phyloP scores from a whole-genome alignment of 2,888 invertebrate genomes.

The Drosophila koepferae region DNA sequence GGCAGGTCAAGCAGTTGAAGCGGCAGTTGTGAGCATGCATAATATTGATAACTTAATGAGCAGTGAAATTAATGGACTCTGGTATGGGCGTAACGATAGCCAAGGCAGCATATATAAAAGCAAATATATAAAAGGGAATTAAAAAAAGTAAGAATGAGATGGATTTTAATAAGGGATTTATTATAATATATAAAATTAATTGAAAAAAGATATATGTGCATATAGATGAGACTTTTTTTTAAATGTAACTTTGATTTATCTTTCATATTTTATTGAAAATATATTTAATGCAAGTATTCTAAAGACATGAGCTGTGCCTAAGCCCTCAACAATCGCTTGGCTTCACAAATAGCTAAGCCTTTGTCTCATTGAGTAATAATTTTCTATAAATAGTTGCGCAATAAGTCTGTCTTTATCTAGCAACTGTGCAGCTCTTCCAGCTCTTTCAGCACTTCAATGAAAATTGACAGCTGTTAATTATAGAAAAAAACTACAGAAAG shows the following conservation, averaged over 20 bases:
- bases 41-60: slow-evolving; percentile 65
- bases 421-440: neutral
- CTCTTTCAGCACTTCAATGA: neutral
- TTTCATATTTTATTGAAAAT: neutral
- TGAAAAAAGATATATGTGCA: too few species aligned
- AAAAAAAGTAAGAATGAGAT: neutral
- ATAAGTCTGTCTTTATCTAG: neutral
- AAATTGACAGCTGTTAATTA: slow-evolving; percentile 11
- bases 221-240: too few species aligned
- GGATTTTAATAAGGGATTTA: neutral
- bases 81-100: neutral
- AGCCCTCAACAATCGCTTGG: neutral
- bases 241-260: too few species aligned
- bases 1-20: neutral
- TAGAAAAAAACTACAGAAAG: neutral
- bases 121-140: too few species aligned
- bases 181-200: neutral
- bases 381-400: neutral
- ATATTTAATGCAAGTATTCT: neutral
- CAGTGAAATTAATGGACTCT: neutral
- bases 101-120: neutral
- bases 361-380: too few species aligned
- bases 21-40: slow-evolving; percentile 59
- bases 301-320: neutral
- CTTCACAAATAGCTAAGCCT: neutral